phyloP scores from a whole-genome alignment of 37 sponge, comb jelly and placozoan genomes.

The Axinella damicornis region DNA sequence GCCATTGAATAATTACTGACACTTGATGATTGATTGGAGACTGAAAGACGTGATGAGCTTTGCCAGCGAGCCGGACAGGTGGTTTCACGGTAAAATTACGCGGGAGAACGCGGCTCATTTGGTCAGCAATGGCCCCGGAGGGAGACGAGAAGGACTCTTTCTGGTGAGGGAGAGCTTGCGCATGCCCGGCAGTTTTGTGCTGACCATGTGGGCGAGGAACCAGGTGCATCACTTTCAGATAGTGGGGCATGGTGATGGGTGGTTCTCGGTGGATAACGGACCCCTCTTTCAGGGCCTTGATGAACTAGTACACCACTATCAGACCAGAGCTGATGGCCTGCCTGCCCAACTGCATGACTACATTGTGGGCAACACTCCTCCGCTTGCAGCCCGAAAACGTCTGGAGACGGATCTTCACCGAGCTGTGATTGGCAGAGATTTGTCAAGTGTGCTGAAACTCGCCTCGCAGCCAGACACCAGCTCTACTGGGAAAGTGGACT shows the following conservation, averaged over 20 bases:
- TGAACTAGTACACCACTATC: constrained; percentile 81
- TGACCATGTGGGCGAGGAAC: constrained; percentile 77
- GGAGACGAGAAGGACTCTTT: constrained; percentile 77
- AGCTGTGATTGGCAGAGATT: constrained; percentile 61
- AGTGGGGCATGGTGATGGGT: constrained; percentile 83
- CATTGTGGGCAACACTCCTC: constrained; percentile 66
- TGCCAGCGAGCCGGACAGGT: constrained; percentile 45
- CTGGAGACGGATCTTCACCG: constrained; percentile 78
- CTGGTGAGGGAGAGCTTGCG: constrained; percentile 84
- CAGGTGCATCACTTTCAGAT: constrained; percentile 87
- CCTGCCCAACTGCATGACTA: constrained; percentile 68
- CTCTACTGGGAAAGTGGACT: constrained; percentile 44
- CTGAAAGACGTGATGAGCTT: constrained; percentile 38
- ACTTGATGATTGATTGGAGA: too few species aligned
- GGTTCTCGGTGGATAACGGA: constrained; percentile 90
- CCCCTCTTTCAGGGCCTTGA: constrained; percentile 93
- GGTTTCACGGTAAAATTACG: constrained; percentile 90
- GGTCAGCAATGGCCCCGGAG: constrained; percentile 20
- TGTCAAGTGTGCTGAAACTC: constrained; percentile 33
- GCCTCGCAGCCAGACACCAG: constrained; percentile 6
- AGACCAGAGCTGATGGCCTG: constrained; percentile 66
- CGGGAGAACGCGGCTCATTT: constrained; percentile 85
- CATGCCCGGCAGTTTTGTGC: constrained; percentile 76
- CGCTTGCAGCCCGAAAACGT: constrained; percentile 59
- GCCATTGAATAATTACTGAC: too few species aligned